A percentile compares a stretch with the other conserved stretches of the same genome.
These are phyloP conservation scores for Mimumesa dahlbomi DNA, from an alignment of 2,888 invertebrate genomes.

Conservation along the genomic window DNA sequence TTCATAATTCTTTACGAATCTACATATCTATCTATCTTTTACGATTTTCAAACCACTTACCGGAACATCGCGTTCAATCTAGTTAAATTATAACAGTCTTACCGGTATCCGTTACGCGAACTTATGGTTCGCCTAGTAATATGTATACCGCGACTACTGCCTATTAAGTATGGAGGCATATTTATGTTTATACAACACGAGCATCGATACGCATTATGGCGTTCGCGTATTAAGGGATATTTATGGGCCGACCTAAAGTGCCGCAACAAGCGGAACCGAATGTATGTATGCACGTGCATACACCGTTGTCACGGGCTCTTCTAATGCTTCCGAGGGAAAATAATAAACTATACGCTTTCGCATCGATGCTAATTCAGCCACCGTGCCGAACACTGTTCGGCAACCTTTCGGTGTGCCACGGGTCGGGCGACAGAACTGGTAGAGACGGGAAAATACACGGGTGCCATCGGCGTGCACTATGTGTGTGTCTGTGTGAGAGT, in stretches of 20 bases:
- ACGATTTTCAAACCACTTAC: too few species aligned
- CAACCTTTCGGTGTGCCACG: too few species aligned
- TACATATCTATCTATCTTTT: too few species aligned
- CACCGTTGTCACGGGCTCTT: slow-evolving; percentile 37
- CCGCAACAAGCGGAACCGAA: slow-evolving; percentile 12
- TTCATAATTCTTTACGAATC: too few species aligned
- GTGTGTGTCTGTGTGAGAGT: too few species aligned
- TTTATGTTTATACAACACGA: slow-evolving; percentile 35
- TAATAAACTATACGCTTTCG: slow-evolving; percentile 31
- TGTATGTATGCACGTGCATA: too few species aligned
- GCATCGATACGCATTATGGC: slow-evolving; percentile 49
- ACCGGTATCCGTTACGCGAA: slow-evolving; percentile 41
- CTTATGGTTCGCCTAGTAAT: slow-evolving; percentile 37
- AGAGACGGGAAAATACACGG: too few species aligned
- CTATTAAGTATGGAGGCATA: slow-evolving; percentile 46
- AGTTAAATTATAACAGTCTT: slow-evolving; percentile 24
- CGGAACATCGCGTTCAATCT: slow-evolving; percentile 5
- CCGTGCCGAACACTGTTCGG: too few species aligned
- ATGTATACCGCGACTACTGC: slow-evolving; percentile 1
- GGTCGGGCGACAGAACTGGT: too few species aligned
- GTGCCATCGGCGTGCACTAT: too few species aligned
- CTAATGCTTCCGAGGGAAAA: slow-evolving; percentile 50
- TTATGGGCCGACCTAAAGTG: slow-evolving; percentile 53
- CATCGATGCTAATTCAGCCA: slow-evolving; percentile 27
- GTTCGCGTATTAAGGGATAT: slow-evolving; percentile 52